Percentiles rank a stretch among this genome's conserved stretches.
Evolutionary conservation across 2,888 invertebrate genomes (phyloP).

Genomic region (Diploptera punctata): DNA sequence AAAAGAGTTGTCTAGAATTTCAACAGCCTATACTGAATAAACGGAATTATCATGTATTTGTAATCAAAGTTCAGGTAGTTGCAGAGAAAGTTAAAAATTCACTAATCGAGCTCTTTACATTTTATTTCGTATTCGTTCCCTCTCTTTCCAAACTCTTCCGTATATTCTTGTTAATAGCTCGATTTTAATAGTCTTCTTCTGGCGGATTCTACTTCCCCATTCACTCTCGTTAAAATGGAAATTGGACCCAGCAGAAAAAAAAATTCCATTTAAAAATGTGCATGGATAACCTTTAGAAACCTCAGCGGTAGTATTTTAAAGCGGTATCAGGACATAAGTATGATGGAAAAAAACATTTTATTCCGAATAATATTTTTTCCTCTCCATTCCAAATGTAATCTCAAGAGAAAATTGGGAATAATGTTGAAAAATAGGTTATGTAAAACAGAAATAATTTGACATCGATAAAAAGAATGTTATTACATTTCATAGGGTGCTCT

Average conservation of each 20-base stretch:
- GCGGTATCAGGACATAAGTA: not conserved
- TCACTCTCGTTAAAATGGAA: conserved; percentile 35
- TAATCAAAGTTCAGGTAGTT: not conserved
- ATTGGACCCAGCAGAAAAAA: conserved; percentile 21
- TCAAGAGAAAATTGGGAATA: no score
- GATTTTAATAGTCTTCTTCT: conserved; percentile 9
- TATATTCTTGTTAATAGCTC: not conserved
- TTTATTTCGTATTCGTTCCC: not conserved
- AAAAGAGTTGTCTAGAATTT: no score
- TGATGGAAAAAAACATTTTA: not conserved
- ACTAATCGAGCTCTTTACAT: not conserved
- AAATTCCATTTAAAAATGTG: not conserved
- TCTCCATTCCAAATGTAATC: no score
- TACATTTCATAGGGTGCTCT: no score
- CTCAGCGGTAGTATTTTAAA: not conserved
- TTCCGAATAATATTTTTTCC: not conserved
- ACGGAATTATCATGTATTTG: not conserved
- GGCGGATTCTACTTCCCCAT: not conserved
- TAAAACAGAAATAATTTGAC: no score
- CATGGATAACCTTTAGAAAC: not conserved
- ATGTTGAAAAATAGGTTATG: no score
- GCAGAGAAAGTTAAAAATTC: not conserved
- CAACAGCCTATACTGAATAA: no score
- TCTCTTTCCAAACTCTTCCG: not conserved
- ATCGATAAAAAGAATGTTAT: no score